These are phyloP conservation scores for Rhinoraja longicauda DNA, from an alignment of 2,797 vertebrate species.

Conservation along the genomic window DNA sequence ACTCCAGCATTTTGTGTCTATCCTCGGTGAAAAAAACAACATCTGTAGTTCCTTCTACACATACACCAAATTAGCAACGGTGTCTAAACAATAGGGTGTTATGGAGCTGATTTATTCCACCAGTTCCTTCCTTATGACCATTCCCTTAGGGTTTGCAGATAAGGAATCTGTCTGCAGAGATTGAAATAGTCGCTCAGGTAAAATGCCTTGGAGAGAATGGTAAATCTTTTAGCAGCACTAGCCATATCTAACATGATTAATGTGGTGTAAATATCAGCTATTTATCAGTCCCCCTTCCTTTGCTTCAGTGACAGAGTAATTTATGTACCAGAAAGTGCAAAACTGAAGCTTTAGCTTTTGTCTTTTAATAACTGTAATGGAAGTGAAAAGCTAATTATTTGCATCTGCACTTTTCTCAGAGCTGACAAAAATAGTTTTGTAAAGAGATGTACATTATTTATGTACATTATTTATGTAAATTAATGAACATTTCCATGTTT, in stretches of 20 bases:
- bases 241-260: conserved; percentile 27
- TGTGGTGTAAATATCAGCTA: conserved; percentile 17
- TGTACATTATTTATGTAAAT: background rate
- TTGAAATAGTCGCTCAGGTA: background rate
- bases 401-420: background rate
- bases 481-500: background rate
- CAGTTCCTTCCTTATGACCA: background rate
- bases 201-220: background rate
- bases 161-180: background rate
- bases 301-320: background rate
- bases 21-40: too few relatives aligned
- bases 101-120: too few relatives aligned
- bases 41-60: too few relatives aligned
- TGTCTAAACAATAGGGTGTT: too few relatives aligned
- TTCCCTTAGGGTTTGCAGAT: background rate
- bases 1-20: too few relatives aligned
- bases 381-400: conserved; percentile 8
- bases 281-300: background rate
- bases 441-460: background rate
- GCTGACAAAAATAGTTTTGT: background rate
- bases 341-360: background rate
- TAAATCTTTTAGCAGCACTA: conserved; percentile 13
- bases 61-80: too few relatives aligned
- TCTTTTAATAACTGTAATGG: conserved; percentile 1
- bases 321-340: background rate